These are phyloP conservation scores for Fringilla coelebs DNA, from an alignment of 2,797 vertebrate species.

Conservation along the genomic window DNA sequence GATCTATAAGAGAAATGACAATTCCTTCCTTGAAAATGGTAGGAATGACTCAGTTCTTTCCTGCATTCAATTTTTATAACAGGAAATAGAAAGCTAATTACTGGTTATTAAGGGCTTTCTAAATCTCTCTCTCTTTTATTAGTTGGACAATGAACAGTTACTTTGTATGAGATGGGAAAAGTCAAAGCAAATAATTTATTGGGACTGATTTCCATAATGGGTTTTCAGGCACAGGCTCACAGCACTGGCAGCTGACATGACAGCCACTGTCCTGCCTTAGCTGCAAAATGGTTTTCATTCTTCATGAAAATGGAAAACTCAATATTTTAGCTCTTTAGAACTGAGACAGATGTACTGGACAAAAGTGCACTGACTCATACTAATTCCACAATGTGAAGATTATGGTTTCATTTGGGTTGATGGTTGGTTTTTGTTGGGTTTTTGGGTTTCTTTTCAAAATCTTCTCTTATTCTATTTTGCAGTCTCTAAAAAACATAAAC, in stretches of 20 bases:
- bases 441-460: background rate
- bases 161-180: constrained; percentile 68
- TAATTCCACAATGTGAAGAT: background rate
- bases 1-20: constrained; percentile 41
- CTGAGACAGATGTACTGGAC: background rate
- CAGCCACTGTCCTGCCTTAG: constrained; percentile 21
- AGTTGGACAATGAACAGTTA: constrained; percentile 73
- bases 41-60: constrained; percentile 62
- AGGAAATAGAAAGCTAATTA: constrained; percentile 81
- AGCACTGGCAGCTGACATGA: constrained; percentile 53
- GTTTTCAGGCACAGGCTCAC: constrained; percentile 58
- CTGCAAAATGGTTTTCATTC: constrained; percentile 49
- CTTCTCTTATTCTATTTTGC: background rate
- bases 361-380: background rate
- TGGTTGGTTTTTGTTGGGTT: background rate
- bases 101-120: constrained; percentile 74
- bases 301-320: background rate
- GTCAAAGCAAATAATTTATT: constrained; percentile 80
- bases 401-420: background rate
- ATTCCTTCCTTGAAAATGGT: constrained; percentile 61
- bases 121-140: constrained; percentile 60
- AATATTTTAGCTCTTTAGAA: constrained; percentile 3
- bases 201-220: constrained; percentile 70
- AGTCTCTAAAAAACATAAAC: background rate
- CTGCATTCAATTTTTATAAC: constrained; percentile 75